Conservation (phyloP, 2,113 vertebrate genomes). For the Anarrhichthys ocellatus region DNA sequence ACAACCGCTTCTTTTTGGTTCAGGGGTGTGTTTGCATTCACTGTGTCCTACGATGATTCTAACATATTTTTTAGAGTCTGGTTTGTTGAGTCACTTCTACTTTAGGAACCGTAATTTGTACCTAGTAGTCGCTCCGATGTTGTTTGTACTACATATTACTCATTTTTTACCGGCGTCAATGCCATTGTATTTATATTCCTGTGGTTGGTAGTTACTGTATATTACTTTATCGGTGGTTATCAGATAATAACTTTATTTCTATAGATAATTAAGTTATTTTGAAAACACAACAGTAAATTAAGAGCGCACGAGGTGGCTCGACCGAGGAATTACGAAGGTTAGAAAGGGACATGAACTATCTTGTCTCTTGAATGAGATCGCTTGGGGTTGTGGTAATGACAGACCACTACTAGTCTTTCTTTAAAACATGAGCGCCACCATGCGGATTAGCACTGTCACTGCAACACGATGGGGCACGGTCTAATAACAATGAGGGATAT, state of each 20-base stretch:
- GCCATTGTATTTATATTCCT: not conserved
- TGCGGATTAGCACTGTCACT: slow-evolving; percentile 13
- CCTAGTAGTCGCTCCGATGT: not conserved
- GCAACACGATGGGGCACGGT: not conserved
- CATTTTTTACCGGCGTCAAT: not conserved
- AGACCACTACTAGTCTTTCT: not conserved
- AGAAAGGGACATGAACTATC: slow-evolving; percentile 4
- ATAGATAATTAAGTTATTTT: no score
- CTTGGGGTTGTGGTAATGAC: slow-evolving; percentile 24
- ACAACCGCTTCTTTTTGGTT: not conserved
- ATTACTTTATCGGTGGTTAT: not conserved
- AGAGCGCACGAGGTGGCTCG: accelerated
- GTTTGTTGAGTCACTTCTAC: not conserved
- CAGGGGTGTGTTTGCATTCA: not conserved
- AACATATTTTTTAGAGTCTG: not conserved
- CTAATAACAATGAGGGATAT: not conserved
- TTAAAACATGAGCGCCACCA: slow-evolving; percentile 20
- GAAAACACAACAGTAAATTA: not conserved
- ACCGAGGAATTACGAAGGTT: not conserved
- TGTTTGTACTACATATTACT: not conserved
- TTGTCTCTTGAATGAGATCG: slow-evolving; percentile 11
- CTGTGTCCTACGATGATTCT: not conserved
- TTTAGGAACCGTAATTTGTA: accelerated
- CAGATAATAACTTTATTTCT: no score
- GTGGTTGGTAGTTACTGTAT: accelerated